Base-by-base conservation (phyloP, 2,888 invertebrate genomes). In the Noctua fimbriata region DNA sequence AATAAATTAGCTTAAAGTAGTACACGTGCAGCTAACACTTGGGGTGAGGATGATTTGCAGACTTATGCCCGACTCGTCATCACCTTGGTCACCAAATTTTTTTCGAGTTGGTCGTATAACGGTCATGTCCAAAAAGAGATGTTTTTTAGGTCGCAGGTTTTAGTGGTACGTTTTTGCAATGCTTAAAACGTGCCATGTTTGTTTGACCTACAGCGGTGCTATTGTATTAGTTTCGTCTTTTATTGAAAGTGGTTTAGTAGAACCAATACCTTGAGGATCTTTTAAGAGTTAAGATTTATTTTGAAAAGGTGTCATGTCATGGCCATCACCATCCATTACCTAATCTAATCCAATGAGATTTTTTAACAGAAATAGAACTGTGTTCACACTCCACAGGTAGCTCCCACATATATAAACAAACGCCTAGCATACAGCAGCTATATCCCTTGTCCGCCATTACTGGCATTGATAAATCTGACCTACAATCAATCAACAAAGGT, bases 401-500 rank as follows among this genome's bases (percentile, higher is more conserved):
- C 21, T 65, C 10, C 10, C 21, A 4, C 60, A 16, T 60, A 28
- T 60, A 32, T 66, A 86, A 65, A 87, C 75, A 84, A 73, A 47
- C 21, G 28, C 47, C 49, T 74, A 69, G 47, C 66, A 47, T 66
- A 69, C 52, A 44, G 24, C 73, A 78, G 63, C 76, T 67, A 76
- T 77, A 72, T 49, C 58, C 28, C 66, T 1, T 36, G 73, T n/a
- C 69, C 70, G 69, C 83, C 84, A 79, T 88, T 67, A 55, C 71
- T 81, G 87, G 84, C 87, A 89, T 90, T 90, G 88, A 87, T 82
- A 86, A 86, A 85, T 89, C 79, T 87, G 87, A 89, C 84, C 89
- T 86, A 86, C 89, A 88, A 90, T 88, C 87, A 88, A 89, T 90
- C 88, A 85, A 80, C 83, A 83, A 87, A 87, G 83, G 89, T 88